phyloP scores from a whole-genome alignment of 2,113 vertebrate genomes.

The Lanius ludovicianus region DNA sequence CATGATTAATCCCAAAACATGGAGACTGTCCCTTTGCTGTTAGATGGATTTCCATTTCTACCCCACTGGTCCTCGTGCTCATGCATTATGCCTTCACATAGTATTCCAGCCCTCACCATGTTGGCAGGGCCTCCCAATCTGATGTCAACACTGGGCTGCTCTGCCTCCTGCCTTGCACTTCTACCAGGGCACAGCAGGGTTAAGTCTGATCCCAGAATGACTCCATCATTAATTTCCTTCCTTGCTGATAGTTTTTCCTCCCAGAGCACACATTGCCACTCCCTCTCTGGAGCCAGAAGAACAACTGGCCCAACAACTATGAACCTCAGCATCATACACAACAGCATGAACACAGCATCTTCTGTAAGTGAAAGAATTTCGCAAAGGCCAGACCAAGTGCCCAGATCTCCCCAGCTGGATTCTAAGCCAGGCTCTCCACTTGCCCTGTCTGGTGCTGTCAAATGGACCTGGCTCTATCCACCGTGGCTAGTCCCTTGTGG shows the following conservation, averaged over 20 bases:
- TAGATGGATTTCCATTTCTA: neutral
- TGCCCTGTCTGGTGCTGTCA: neutral
- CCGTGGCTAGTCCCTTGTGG: neutral
- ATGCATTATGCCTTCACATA: neutral
- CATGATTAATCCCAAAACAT: neutral
- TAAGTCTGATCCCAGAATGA: neutral
- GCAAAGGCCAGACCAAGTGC: neutral
- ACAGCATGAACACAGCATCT: neutral
- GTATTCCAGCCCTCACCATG: neutral
- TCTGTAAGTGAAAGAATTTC: neutral
- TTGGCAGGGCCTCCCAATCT: neutral
- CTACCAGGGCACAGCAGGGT: neutral
- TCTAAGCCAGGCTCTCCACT: neutral
- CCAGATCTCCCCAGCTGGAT: neutral
- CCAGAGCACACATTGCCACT: rapidly evolving
- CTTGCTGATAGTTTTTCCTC: neutral
- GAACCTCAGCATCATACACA: neutral
- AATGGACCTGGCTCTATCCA: neutral
- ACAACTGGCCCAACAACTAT: rapidly evolving
- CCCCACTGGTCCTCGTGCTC: neutral
- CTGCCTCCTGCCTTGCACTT: neutral
- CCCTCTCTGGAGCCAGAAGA: neutral
- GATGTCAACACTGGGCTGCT: neutral
- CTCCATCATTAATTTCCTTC: neutral
- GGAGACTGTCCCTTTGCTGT: neutral